Base-by-base conservation (phyloP, 2,797 vertebrate species). In the Ctenopoma kingsleyae region DNA sequence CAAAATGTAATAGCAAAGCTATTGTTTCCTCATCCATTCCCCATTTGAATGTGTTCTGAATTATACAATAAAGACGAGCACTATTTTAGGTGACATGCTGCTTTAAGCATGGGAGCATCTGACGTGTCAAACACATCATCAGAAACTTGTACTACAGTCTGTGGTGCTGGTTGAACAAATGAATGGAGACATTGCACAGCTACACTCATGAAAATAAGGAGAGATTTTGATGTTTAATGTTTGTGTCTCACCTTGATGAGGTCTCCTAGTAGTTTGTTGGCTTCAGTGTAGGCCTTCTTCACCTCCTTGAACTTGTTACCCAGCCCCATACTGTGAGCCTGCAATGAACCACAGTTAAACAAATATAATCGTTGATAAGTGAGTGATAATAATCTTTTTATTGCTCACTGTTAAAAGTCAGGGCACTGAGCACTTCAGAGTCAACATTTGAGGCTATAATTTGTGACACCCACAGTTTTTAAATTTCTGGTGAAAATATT, bases 241-340 rank as follows among this genome's bases (percentile, higher is more conserved):
- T 30, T 38, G 68, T 12, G 64, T 63, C 93, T 93, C 79, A 99
- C 98, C 95, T 99, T 99, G 88, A 99, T 98, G 78, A 99, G 96
- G 91, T 99, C 98, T 23, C 98, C 98, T 0, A 99, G 95, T 43
- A 99, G 92, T 87, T 96, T 97, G 95, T 99, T 99, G 89, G 97
- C 97, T 85, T 98, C 97, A 0, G 90, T n/a, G 1, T 98, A 99
- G 68, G 98, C 96, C 78, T 96, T 99, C 92, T 98, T 99, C 83
- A 99, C 97, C 83, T 97, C 94, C 89, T 99, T 99, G 92, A 99
- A 99, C 92, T 98, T 98, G 89, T 98, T 94, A 7, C 97, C 98
- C 12, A 99, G 95, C 32, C 98, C 98, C 98, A 99, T 99, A 85
- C 97, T 98, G 90, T 99, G 96, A 36, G 97, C 98, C 95, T 95